Evolutionary conservation across 37 sponge, comb jelly and placozoan genomes (phyloP), one percentile per base, ranked within the genome.

Genomic region (Eunapius fragilis): DNA sequence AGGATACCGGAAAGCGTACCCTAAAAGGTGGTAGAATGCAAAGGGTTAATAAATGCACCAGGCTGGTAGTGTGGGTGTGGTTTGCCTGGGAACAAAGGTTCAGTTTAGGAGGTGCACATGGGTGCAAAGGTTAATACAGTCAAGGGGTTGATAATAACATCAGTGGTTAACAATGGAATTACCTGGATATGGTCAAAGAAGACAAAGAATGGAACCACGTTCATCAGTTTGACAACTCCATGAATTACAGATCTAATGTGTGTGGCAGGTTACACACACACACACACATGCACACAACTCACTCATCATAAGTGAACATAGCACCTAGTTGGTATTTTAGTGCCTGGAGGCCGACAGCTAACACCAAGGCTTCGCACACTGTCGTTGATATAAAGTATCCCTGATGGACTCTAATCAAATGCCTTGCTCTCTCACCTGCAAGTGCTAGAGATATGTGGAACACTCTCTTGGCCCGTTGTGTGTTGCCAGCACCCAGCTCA

Each of bases 401-500:
- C n/a, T n/a, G n/a, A n/a, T n/a, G n/a, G 58, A 19, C 58, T 17
- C 58, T 2, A 2, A 17, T 6, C 58, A 1, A 58, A 58, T 58
- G 7, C 7, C 58, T 58, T 58, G 22, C 58, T n/a, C n/a, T n/a
- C 58, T 58, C 14, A 58, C 58, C 58, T 4, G 19, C 58, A 58
- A 58, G 7, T 2, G 14, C 14, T 10, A 58, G 58, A 17, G 58
- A 58, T 58, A 58, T 13, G 17, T 17, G 22, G 17, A 58, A 58
- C 1, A 58, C 72, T 76, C 91, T 69, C 27, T 87, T 86, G 13
- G 91, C 91, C 27, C 67, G 31, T 3, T 50, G 2, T 5, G 82
- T 76, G 38, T 92, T 79, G 2, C 89, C 89, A 38, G 89, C 89
- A 31, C 87, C 89, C 0, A 88, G 35, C 28, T 82, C 86, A 80